Evolutionary conservation across 2,113 vertebrate species (phyloP).

Genomic region (Rhodinocichla rosea): DNA sequence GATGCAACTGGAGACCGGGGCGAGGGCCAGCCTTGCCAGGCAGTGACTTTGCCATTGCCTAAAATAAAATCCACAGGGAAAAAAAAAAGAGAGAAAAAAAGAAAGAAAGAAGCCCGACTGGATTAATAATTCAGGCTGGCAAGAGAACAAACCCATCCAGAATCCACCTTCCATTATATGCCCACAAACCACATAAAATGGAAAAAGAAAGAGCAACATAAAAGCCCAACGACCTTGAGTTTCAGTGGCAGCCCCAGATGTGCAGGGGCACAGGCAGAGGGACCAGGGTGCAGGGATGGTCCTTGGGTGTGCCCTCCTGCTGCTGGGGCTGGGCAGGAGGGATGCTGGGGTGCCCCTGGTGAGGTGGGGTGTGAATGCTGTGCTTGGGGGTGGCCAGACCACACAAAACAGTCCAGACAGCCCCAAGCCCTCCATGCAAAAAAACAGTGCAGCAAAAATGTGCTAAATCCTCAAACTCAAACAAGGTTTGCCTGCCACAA

Average conservation of each 20-base stretch:
- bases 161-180: constrained; percentile 50
- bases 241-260: background rate
- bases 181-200: constrained; percentile 56
- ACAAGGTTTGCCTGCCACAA: constrained; percentile 42
- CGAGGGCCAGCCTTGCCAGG: background rate
- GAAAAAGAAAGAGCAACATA: background rate
- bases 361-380: background rate
- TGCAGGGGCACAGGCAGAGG: background rate
- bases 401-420: background rate
- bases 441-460: constrained; percentile 9
- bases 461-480: constrained; percentile 44
- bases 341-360: background rate
- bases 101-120: background rate
- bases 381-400: constrained; percentile 15
- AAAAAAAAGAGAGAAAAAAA: too few relatives aligned
- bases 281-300: fast-evolving
- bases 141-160: constrained; percentile 32
- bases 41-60: background rate
- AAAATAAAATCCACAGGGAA: background rate
- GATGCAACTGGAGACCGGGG: background rate
- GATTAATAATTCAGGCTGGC: constrained; percentile 56
- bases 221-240: background rate
- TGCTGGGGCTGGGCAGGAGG: background rate
- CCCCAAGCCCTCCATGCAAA: background rate
- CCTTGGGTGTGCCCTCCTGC: background rate